These are phyloP conservation scores for Malacosoma neustria DNA, from an alignment of 2,888 invertebrate genomes.

Conservation along the genomic window DNA sequence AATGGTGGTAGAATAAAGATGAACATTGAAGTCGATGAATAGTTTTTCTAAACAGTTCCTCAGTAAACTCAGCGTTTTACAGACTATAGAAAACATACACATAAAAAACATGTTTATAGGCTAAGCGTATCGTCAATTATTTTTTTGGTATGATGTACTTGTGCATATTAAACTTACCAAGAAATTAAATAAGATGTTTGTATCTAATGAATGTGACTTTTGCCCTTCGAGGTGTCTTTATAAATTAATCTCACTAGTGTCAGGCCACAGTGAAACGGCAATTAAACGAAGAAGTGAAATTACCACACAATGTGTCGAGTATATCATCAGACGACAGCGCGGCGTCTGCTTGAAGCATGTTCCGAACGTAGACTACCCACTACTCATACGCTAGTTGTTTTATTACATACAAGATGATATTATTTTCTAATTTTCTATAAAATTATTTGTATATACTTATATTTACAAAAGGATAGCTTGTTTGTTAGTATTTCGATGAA, in stretches of 20 bases:
- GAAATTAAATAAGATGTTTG: slow-evolving; percentile 33
- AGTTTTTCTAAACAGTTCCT: too few species aligned
- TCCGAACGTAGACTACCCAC: slow-evolving; percentile 33
- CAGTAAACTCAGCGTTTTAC: too few species aligned
- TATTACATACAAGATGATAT: slow-evolving; percentile 25
- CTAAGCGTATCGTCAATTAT: too few species aligned
- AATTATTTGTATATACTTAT: too few species aligned
- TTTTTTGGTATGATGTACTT: too few species aligned
- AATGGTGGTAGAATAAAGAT: too few species aligned
- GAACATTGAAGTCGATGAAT: too few species aligned
- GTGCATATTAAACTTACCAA: too few species aligned
- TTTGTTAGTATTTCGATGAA: too few species aligned
- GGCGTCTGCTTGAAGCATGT: slow-evolving; percentile 23
- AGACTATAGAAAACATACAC: too few species aligned
- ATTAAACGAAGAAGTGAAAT: slow-evolving; percentile 62
- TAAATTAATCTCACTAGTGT: slow-evolving; percentile 63
- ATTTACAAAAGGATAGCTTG: too few species aligned
- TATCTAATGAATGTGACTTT: slow-evolving; percentile 61
- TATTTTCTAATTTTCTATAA: slow-evolving; percentile 7
- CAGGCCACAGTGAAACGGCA: slow-evolving; percentile 59
- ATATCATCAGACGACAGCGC: slow-evolving; percentile 63
- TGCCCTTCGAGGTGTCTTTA: slow-evolving; percentile 56
- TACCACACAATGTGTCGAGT: slow-evolving; percentile 69
- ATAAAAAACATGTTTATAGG: too few species aligned
- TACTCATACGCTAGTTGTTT: slow-evolving; percentile 44